Percentiles rank a stretch among this genome's conserved stretches.
These are phyloP conservation scores for Dromas ardeola DNA, from an alignment of 2,113 vertebrate species.

Conservation along the genomic window DNA sequence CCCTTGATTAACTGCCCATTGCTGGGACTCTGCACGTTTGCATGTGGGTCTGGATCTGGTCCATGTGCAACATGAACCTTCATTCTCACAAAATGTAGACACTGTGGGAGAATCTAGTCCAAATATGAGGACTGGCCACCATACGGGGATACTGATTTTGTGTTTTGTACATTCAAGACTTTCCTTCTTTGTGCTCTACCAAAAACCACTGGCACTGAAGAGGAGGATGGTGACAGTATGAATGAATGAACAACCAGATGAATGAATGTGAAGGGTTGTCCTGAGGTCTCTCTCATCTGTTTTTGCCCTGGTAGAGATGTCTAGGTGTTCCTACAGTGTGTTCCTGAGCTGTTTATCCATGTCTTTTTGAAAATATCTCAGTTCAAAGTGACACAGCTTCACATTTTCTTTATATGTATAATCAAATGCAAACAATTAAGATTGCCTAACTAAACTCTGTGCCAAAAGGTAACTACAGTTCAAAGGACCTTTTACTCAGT, in stretches of 20 bases:
- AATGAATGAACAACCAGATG: neutral
- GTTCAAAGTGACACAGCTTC: slow-evolving; percentile 26
- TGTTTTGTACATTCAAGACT: neutral
- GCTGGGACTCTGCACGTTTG: neutral
- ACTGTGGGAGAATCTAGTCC: neutral
- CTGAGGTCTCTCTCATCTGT: neutral
- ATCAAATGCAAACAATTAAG: slow-evolving; percentile 61
- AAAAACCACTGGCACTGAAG: neutral
- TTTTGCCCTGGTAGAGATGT: neutral
- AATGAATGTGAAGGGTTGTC: neutral
- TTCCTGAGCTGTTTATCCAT: neutral
- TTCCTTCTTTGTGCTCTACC: neutral
- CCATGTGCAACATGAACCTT: accelerated
- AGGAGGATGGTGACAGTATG: neutral
- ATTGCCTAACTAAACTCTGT: slow-evolving; percentile 52
- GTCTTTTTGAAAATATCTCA: neutral
- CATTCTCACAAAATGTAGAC: neutral
- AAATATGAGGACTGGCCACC: neutral
- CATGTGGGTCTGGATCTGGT: neutral
- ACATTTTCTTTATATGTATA: slow-evolving; percentile 48
- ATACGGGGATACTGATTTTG: neutral
- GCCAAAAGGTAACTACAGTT: slow-evolving; percentile 57
- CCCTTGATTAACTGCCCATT: neutral
- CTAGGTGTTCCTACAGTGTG: neutral
- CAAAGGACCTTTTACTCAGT: slow-evolving; percentile 51